Percentiles rank a stretch among this genome's conserved stretches.
These are phyloP conservation scores for Patella depressa DNA, from an alignment of 2,888 invertebrate species.

Conservation along the genomic window DNA sequence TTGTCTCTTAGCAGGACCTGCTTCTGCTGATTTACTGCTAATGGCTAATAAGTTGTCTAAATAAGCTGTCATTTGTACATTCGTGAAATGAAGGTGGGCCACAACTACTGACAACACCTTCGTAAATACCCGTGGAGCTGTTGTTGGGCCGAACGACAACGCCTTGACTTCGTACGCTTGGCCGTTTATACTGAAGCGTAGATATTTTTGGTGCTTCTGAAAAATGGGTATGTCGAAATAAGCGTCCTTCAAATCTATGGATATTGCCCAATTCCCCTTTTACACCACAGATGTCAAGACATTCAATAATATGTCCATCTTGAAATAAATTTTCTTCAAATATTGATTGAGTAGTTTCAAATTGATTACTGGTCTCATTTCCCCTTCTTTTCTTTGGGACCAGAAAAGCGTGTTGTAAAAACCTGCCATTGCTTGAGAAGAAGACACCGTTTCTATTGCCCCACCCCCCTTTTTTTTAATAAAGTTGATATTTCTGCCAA, in stretches of 20 bases:
- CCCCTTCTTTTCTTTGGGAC: not conserved
- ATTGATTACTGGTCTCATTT: slow-evolving; percentile 30
- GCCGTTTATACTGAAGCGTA: not conserved
- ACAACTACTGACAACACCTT: too few relatives aligned
- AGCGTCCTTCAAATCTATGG: too few relatives aligned
- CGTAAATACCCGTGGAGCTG: not conserved
- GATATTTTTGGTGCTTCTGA: not conserved
- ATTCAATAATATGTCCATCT: slow-evolving; percentile 32
- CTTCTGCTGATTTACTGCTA: not conserved
- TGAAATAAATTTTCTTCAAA: slow-evolving; percentile 33
- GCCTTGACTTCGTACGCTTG: not conserved
- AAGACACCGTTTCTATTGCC: slow-evolving; percentile 30
- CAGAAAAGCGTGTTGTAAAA: slow-evolving; percentile 30
- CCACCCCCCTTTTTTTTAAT: slow-evolving; percentile 21
- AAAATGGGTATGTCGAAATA: too few relatives aligned
- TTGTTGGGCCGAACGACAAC: not conserved
- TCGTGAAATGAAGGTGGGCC: too few relatives aligned
- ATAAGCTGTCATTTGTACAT: not conserved
- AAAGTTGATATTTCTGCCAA: slow-evolving; percentile 24
- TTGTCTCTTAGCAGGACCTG: too few relatives aligned
- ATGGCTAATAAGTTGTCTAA: not conserved
- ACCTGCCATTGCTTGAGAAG: not conserved
- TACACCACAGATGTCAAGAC: slow-evolving; percentile 31
- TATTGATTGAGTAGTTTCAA: slow-evolving; percentile 34
- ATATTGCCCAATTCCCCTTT: slow-evolving; percentile 33